Evolutionary conservation across 2,113 vertebrate genomes (phyloP), one percentile per base, ranked within the genome.

Genomic region (Ia io): DNA sequence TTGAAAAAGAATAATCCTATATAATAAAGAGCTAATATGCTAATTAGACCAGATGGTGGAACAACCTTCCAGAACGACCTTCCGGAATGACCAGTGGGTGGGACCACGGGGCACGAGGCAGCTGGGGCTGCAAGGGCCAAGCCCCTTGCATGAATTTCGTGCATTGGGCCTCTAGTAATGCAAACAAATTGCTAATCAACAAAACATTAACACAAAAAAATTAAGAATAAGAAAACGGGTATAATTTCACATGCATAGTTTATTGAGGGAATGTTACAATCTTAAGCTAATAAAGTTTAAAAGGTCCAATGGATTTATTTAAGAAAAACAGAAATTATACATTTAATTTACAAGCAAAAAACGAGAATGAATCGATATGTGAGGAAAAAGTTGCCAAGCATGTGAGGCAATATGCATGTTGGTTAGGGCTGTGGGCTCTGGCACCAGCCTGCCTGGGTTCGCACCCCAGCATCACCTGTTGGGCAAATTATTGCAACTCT

Each of bases 321-420:
- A 61, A 37, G 63, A 79, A 90, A 90, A 93, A 77, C 20, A 4
- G 53, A 85, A 93, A 90, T 88, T 74, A 32, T 0, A 51, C 82
- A 59, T 84, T 82, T 42, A 90, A 78, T 40, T 84, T 73, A 77
- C 37, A 65, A 37, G 73, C 77, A 78, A 49, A 92, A 94, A 91
- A 49, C 12, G 42, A 56, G 28, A 84, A 59, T 56, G 35, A 92
- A 67, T 82, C 42, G 37, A 32, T 56, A 77, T 40, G 1, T 1
- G 32, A 95, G 49, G 28, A 70, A 74, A 47, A 32, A 44, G 25
- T 44, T 63, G 22, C 28, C 20, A 18, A 59, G 18, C 20, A 17
- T 37, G 47, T 35, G 20, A 95, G 25, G 17, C 20, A 51, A 1
- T 12, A 7, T 32, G 42, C 1, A 1, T 59, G 77, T 35, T 3